Evolutionary conservation across 2,113 vertebrate species (phyloP).

Genomic region (Oreocharis arfaki): DNA sequence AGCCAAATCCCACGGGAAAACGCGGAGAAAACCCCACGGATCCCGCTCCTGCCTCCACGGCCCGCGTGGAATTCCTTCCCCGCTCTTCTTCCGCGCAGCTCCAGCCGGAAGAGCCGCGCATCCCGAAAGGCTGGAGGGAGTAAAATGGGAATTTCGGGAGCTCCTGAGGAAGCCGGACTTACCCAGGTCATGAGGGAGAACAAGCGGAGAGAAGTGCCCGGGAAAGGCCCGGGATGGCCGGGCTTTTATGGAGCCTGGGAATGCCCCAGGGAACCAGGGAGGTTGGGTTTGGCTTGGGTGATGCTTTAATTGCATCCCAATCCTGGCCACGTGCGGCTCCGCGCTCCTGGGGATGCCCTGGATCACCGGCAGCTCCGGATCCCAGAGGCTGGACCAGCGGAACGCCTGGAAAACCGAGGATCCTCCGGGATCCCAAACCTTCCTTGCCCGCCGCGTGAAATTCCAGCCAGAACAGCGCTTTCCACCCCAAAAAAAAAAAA

Average conservation of each 20-base stretch:
- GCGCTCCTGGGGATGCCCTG: neutral
- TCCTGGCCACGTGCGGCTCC: slow-evolving; percentile 5
- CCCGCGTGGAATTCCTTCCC: neutral
- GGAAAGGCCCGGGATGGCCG: neutral
- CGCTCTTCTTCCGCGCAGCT: neutral
- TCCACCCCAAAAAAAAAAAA: neutral
- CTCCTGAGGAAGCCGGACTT: slow-evolving; percentile 14
- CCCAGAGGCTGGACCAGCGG: fast-evolving
- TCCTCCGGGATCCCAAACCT: fast-evolving
- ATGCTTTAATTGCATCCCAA: slow-evolving; percentile 33
- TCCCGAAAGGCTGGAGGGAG: neutral
- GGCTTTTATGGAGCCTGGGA: slow-evolving; percentile 40
- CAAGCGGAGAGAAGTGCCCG: neutral
- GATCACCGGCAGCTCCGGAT: fast-evolving
- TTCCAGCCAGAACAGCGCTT: fast-evolving
- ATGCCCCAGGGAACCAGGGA: neutral
- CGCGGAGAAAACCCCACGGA: neutral
- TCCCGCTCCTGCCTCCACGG: neutral
- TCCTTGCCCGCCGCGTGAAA: neutral
- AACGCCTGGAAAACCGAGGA: no score
- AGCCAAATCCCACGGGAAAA: neutral
- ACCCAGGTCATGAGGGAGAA: slow-evolving; percentile 32
- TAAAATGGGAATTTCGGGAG: neutral
- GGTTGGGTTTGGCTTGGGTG: neutral
- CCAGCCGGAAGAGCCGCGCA: fast-evolving